Evolutionary conservation across 1,140 invertebrate genomes (phyloP), one percentile per base, ranked within the genome.

Genomic region (Neomicropteryx cornuta): DNA sequence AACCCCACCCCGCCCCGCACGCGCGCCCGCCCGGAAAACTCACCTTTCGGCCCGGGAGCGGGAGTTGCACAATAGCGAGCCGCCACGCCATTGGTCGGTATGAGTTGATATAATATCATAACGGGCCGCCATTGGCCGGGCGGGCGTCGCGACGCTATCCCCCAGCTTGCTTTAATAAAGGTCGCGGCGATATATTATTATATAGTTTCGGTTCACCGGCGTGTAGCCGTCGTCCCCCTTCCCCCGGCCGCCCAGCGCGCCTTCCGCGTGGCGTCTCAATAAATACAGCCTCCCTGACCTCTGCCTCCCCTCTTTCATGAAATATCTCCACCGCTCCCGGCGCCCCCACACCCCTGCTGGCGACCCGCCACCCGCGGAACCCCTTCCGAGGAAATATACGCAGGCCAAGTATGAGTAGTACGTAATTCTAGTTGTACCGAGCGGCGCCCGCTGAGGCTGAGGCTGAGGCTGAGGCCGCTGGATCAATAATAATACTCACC

Each of bases 41-140:
- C 53, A 42, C 50, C 50, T 46, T 43, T 59, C 49, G 55, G 55
- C 36, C 51, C 38, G 43, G 41, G 13, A 45, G 37, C 51, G 48
- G 55, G 52, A 54, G 58, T 58, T 59, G 59, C 55, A 55, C 55
- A 66, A 67, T 67, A 60, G 66, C 64, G 66, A 65, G 65, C 65
- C 62, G 61, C 33, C 39, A 44, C 32, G 40, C 51, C 41, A 68
- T 68, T 68, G 65, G 65, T 43, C 45, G 52, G 53, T 55, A 62
- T 56, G 52, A 57, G 33, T 38, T 60, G 58, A 68, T 68, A 68
- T 68, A 60, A 68, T 68, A 66, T 68, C 65, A 68, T 66, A 68
- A 63, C 62, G 53, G 19, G 32, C 30, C 35, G 39, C 51, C 51
- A 66, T 68, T 68, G 64, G 63, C 32, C 48, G 53, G 55, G 51